Base-by-base conservation (phyloP, 2,888 invertebrate genomes). In the Crepidodera aurea region DNA sequence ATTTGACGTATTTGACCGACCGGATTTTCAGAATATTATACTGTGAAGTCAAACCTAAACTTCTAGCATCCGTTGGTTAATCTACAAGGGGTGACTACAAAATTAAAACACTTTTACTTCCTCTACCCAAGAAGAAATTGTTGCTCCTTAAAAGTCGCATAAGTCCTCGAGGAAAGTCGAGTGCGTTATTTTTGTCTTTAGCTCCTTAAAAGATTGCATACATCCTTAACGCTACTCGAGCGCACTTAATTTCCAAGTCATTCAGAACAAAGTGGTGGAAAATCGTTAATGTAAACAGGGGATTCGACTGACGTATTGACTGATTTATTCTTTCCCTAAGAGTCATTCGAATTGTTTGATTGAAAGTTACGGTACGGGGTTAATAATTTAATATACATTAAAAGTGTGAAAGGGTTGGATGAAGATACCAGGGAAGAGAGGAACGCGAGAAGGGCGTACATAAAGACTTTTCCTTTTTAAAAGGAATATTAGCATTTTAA, bases 171-270 rank as follows among this genome's bases (percentile, higher is more conserved):
- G n/a, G n/a, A n/a, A n/a, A n/a, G n/a, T n/a, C n/a, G n/a, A n/a
- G n/a, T n/a, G n/a, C n/a, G n/a, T n/a, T n/a, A n/a, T n/a, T n/a
- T n/a, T n/a, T n/a, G n/a, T n/a, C n/a, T n/a, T n/a, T n/a, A n/a
- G n/a, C n/a, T n/a, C n/a, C n/a, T n/a, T n/a, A n/a, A n/a, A n/a
- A 48, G 13, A 46, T n/a, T 25, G 4, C 27, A 32, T 55, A 8
- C 10, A 13, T 12, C 7, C 10, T 16, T 7, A 29, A 60, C 19
- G 27, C 42, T 8, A 34, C 27, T 40, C n/a, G 16, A 44, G 44
- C 12, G 44, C 44, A 57, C 56, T 62, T 51, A 46, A 62, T 53
- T 46, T 13, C 44, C 18, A 40, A 62, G 51, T 62, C 56, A 57
- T 57, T 37, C 12, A 13, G 46, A 53, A 44, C 53, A 37, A 46